phyloP scores from a whole-genome alignment of 2,888 invertebrate genomes.

The Mimas tiliae region DNA sequence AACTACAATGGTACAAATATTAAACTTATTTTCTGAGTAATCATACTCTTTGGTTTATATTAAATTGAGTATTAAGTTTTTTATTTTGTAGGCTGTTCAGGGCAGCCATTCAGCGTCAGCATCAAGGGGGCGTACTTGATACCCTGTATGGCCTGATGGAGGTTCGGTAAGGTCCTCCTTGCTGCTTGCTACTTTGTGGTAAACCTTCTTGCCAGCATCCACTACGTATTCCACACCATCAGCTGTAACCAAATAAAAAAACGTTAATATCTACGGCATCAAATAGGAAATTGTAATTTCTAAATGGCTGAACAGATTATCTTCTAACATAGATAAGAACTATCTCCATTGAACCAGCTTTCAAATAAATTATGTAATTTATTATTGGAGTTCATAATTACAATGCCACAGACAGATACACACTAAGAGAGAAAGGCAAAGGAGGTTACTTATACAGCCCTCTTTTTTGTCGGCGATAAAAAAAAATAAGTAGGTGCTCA shows the following conservation, averaged over 20 bases:
- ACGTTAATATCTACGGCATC: neutral
- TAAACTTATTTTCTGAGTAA: slow-evolving; percentile 7
- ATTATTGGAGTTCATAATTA: too few relatives aligned
- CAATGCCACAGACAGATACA: too few relatives aligned
- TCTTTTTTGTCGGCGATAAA: too few relatives aligned
- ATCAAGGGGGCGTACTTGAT: slow-evolving; percentile 51
- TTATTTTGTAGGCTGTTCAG: slow-evolving; percentile 40
- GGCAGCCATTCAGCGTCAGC: slow-evolving; percentile 86
- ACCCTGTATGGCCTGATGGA: slow-evolving; percentile 43
- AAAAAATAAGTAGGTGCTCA: too few relatives aligned
- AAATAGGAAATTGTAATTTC: too few relatives aligned
- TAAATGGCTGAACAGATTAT: too few relatives aligned
- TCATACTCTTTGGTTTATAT: slow-evolving; percentile 7
- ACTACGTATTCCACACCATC: slow-evolving; percentile 89
- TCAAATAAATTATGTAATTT: too few relatives aligned
- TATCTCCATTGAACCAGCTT: too few relatives aligned
- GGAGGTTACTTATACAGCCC: too few relatives aligned
- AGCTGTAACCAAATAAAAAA: slow-evolving; percentile 56
- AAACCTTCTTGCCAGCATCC: slow-evolving; percentile 88
- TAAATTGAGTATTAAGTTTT: slow-evolving; percentile 12
- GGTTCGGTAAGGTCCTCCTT: slow-evolving; percentile 74
- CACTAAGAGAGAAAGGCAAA: too few relatives aligned
- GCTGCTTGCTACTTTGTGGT: slow-evolving; percentile 84
- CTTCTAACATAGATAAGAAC: too few relatives aligned
- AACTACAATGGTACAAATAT: neutral